These are phyloP conservation scores for Falcunculus frontatus DNA, from an alignment of 2,113 vertebrate genomes.

Conservation along the genomic window DNA sequence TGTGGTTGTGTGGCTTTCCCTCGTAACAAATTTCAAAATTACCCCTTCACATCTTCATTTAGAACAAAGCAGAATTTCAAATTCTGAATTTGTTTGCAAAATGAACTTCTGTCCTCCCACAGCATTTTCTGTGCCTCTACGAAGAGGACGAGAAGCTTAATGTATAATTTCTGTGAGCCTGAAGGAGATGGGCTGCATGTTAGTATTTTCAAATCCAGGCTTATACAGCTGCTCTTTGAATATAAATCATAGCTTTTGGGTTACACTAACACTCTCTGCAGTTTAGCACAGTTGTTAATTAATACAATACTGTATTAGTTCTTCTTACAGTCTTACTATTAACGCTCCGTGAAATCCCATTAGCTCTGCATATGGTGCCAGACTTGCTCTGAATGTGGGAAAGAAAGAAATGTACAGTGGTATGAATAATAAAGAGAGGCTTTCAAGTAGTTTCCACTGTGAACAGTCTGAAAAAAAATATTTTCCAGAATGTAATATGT, in stretches of 20 bases:
- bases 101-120: not conserved
- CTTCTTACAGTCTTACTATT: constrained; percentile 38
- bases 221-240: not conserved
- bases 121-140: not conserved
- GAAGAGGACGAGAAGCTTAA: not conserved
- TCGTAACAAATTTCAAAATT: not conserved
- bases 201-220: constrained; percentile 7
- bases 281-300: constrained; percentile 53
- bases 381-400: constrained; percentile 48
- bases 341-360: constrained; percentile 47
- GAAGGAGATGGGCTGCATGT: not conserved
- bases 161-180: not conserved
- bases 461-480: constrained; percentile 11
- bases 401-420: constrained; percentile 35
- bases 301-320: constrained; percentile 55
- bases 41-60: not conserved
- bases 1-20: not conserved
- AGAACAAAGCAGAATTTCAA: not conserved
- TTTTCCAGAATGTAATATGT: constrained; percentile 26
- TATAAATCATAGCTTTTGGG: constrained; percentile 32
- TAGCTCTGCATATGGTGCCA: constrained; percentile 54
- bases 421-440: constrained; percentile 41
- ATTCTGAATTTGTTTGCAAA: not conserved
- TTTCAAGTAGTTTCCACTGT: constrained; percentile 53
- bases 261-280: constrained; percentile 14